A percentile compares a stretch with the other conserved stretches of the same genome.
Evolutionary conservation across 2,797 vertebrate genomes (phyloP).

Genomic region (Pipistrellus pipistrellus): DNA sequence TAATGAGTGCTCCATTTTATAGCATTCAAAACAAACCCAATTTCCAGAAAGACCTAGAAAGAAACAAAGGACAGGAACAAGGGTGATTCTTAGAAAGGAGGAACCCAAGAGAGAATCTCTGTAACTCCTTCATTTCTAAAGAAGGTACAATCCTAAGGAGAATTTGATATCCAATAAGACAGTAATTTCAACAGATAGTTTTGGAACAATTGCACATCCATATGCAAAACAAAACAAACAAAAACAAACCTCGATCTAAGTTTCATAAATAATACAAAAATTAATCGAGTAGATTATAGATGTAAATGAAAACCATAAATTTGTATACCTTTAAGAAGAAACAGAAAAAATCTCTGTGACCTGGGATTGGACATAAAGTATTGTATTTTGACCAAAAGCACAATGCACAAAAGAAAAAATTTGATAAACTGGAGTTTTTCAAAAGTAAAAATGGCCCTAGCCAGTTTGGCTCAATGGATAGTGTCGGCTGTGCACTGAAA

Average conservation of each 20-base stretch:
- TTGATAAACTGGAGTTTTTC: background rate
- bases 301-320: background rate
- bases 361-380: conserved; percentile 4
- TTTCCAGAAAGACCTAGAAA: conserved; percentile 65
- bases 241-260: background rate
- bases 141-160: background rate
- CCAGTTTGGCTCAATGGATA: no score
- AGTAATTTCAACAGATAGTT: conserved; percentile 32
- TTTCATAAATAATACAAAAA: background rate
- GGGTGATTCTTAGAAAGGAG: conserved; percentile 61
- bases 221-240: background rate
- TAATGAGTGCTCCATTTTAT: conserved; percentile 92
- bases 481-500: no score
- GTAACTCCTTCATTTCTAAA: conserved; percentile 71
- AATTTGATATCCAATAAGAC: conserved; percentile 27
- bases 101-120: conserved; percentile 58
- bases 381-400: conserved; percentile 39
- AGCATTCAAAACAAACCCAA: conserved; percentile 85
- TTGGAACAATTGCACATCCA: background rate
- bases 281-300: background rate
- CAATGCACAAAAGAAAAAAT: conserved; percentile 48
- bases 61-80: conserved; percentile 74
- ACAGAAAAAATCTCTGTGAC: background rate
- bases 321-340: background rate
- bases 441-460: conserved; percentile 31